Evolutionary conservation across 2,888 invertebrate genomes (phyloP).

Genomic region (Mechanitis mazaeus): DNA sequence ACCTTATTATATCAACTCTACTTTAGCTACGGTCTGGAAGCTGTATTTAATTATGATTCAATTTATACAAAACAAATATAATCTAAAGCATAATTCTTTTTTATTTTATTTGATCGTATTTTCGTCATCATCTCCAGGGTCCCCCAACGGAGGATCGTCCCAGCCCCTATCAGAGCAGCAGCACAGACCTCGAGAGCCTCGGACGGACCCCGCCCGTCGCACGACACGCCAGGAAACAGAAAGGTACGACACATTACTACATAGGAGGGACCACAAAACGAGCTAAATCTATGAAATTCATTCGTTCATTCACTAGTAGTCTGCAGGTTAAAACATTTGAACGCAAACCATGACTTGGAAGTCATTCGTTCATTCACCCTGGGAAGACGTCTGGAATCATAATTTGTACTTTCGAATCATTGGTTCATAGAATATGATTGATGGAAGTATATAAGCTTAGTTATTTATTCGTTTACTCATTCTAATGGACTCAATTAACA

Average conservation of each 20-base stretch:
- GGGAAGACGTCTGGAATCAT: background rate
- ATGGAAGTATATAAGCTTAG: no score
- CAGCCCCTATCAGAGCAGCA: constrained; percentile 55
- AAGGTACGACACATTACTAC: constrained; percentile 43
- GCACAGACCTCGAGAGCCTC: constrained; percentile 63
- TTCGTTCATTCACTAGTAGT: no score
- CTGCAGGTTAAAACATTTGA: no score
- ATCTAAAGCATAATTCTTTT: background rate
- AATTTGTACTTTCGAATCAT: background rate
- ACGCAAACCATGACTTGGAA: background rate
- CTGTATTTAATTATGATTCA: background rate
- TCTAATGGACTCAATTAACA: no score
- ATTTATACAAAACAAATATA: constrained; percentile 7
- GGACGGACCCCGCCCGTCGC: constrained; percentile 64
- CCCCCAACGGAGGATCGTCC: constrained; percentile 48
- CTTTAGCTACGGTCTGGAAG: background rate
- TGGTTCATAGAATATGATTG: background rate
- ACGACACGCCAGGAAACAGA: constrained; percentile 53
- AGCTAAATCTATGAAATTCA: no score
- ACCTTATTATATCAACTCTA: no score
- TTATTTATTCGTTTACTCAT: no score
- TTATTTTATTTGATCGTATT: background rate
- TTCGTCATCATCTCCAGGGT: constrained; percentile 36
- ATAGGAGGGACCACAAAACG: no score
- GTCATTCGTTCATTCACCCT: constrained; percentile 2